Base-by-base conservation (phyloP, 2,888 invertebrate species). In the Noctua comes region DNA sequence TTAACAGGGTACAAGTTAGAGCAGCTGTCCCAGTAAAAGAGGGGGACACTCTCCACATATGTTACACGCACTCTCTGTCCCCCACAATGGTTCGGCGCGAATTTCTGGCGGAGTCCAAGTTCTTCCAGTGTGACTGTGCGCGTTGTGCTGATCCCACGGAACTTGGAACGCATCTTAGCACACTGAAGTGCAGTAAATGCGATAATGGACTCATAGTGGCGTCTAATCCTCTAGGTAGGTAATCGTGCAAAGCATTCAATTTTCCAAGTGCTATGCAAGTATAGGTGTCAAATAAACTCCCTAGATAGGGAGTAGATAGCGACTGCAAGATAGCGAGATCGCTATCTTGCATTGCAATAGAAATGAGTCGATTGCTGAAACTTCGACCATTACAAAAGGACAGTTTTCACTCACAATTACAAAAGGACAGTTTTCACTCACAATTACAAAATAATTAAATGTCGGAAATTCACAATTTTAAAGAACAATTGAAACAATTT, bases 111-210 rank as follows among this genome's bases (percentile, higher is more conserved):
- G 97, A 98, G 90, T 98, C 98, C 48, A 99, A 99, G 96, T 98
- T 98, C 94, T 99, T 99, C 93, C 97, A 97, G 31, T 99, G 99
- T 93, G 97, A 97, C 51, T 99, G 99, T 89, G 90, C 95, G 5
- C 97, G 99, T 73, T 99, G 99, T 91, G 95, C 97, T 2, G 98
- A 99, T 93, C 98, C 98, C 18, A 98, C 98, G 0, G 99, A 99
- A 92, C 94, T 99, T 68, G 98, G 98, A 16, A 98, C 98, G 0
- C 97, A 98, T 91, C 97, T 98, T 91, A 98, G 98, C 86, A 98
- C 98, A 0, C 93, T 99, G 2, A 98, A 98, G 92, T 99, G 99
- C 90, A 97, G 97, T 87, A 98, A 98, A 92, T 98, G 98, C 90
- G 98, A 98, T 84, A 97, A 98, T 85, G 98, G 98, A 0, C 94